Base-by-base conservation (phyloP, 1,140 invertebrate species). In the Notospermus geniculatus region DNA sequence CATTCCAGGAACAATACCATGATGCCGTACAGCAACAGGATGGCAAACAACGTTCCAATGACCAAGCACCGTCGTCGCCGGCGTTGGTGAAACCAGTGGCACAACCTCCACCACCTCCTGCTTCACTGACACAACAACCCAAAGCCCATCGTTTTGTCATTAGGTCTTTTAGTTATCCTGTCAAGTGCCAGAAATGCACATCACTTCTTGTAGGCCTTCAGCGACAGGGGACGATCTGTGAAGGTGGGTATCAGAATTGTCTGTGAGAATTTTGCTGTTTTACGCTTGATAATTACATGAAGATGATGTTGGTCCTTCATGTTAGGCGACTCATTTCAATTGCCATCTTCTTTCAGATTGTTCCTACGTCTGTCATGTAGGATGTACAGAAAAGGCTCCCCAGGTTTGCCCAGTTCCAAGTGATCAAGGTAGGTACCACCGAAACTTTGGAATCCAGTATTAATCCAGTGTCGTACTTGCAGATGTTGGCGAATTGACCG, bases 151-250 rank as follows among this genome's bases (percentile, higher is more conserved):
- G 79, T 41, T 99, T 99, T 83, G 83, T 93, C 59, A 92, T 96
- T 57, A 87, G 92, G 68, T 95, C 91, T 4, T 99, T 97, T 82
- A 91, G 89, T 60, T 90, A 91, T 59, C 96, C 96, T 30, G 92
- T 93, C 25, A 99, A 99, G 83, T 99, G 97, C 80, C 94, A 92
- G 76, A 91, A 95, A 74, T 99, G 97, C 80, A 98, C 96, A 7
- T 97, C 95, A 1, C 85, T 99, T 41, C 95, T 99, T 92, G 91
- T 97, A 62, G 93, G 93, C 27, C 74, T 86, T 28, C 92, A 91
- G 53, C 84, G 94, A 54, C 95, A 97, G 83, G 95, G 94, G 54
- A 90, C 95, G 68, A 92, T 95, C 28, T 98, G 95, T 82, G 93
- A 95, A 84, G 76, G 81, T 81, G 69, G 70, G 66, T 71, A n/a